Base-by-base conservation (phyloP, 2,113 vertebrate genomes). In the Kryptolebias marmoratus region DNA sequence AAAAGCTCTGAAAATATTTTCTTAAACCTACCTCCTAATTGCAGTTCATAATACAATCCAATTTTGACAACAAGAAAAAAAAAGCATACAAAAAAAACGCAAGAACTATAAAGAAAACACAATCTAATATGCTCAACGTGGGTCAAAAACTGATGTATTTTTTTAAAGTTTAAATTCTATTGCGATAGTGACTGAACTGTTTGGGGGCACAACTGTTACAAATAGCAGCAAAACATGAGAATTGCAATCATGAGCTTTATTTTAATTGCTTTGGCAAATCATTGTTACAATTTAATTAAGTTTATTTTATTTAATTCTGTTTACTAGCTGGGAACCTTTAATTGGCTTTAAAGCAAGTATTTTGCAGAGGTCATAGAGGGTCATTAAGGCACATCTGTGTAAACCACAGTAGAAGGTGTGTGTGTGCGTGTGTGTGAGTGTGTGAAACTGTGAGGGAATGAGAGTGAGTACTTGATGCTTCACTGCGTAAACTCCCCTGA, bases 381-480 rank as follows among this genome's bases (percentile, higher is more conserved):
- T 80, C 69, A 18, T 68, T 67, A 32, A 70, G 6, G 42, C 81
- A 87, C 90, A 91, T 90, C 86, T 87, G 79, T 85, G 73, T 75
- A 77, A 85, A 75, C 77, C 75, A 11, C 42, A 82, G 64, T 61
- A 65, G 66, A 72, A 71, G 71, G 52, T 52, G 66, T 73, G 71
- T 45, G 61, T 30, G 45, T n/a, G 65, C 69, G 52, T 52, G 66
- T 73, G 71, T 45, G 61, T 30, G 45, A 16, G 65, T 39, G 71
- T 42, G 39, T 39, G 68, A 13, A 81, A 1, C 59, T 1, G 65
- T 31, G 68, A 10, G 70, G 22, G 64, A 68, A 71, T 15, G 61
- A 56, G 42, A 15, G 30, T 11, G 44, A 53, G 71, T 1, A 15
- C 1, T 71, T 22, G 16, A 62, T 69, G 45, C 61, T 36, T 56